phyloP scores from a whole-genome alignment of 2,113 vertebrate species.

The Ibidorhyncha struthersii region DNA sequence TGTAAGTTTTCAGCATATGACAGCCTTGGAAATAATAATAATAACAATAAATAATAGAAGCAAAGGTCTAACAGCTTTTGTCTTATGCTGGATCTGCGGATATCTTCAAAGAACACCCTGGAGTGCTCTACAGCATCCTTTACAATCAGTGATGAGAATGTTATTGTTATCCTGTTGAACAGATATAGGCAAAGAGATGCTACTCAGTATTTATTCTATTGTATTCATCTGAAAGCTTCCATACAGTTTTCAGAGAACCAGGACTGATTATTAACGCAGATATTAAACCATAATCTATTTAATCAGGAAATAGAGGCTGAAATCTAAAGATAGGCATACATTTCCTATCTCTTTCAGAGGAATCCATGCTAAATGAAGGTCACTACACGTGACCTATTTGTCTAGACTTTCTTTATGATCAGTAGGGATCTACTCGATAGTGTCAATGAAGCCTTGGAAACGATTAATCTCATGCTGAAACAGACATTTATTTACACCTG shows the following conservation, averaged over 20 bases:
- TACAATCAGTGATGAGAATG: neutral
- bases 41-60: neutral
- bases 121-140: neutral
- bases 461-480: neutral
- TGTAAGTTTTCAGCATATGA: neutral
- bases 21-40: conserved; percentile 29
- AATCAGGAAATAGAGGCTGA: neutral
- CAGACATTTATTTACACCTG: neutral
- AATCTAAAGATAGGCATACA: neutral
- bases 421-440: neutral
- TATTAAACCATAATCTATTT: neutral
- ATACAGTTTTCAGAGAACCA: neutral
- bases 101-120: neutral
- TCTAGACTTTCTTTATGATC: neutral
- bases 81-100: neutral
- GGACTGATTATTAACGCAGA: neutral
- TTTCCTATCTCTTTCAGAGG: neutral
- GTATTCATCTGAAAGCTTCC: neutral
- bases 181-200: neutral
- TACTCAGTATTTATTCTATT: neutral
- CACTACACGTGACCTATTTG: neutral
- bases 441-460: neutral
- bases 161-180: neutral
- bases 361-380: neutral
- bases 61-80: neutral